Evolutionary conservation across 2,797 vertebrate genomes (phyloP), one percentile per base, ranked within the genome.

Genomic region (Gobio occitaniae): DNA sequence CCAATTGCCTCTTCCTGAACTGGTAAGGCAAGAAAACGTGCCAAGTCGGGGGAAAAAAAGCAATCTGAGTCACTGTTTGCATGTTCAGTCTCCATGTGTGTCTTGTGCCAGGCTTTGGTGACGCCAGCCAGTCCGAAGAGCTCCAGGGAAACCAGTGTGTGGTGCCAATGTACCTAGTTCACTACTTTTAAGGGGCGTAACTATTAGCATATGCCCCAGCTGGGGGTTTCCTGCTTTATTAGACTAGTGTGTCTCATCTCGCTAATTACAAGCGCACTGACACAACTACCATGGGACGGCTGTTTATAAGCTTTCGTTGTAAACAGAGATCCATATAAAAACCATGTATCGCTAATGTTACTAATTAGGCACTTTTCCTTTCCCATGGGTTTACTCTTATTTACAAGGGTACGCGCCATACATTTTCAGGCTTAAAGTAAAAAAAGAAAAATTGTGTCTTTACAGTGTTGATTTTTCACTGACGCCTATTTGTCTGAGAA

Each of bases 181-280:
- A 66, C 75, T 84, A 84, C 88, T 77, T 81, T 88, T 79, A 84
- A 16, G 77, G 72, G 86, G 54, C 79, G 70, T 92, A 91, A 91
- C 85, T 76, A 87, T 83, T 79, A 90, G 86, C 91, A 91, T 78
- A 86, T 92, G 91, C 84, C 86, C 80, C 84, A 89, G 86, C 86
- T 87, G 88, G 87, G 89, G 87, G 71, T 59, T 81, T 50, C 79
- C 50, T 32, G 17, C 66, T 89, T 82, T 88, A 84, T 83, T 80
- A 77, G 85, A 83, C 86, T 66, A 61, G 77, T 72, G 61, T 29
- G 83, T 88, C 86, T 91, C 84, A 84, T 86, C 89, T 87, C 44
- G 54, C 63, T 90, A 90, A 90, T 89, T 87, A 87, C 80, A 76
- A 59, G 76, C 71, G 74, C 29, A 76, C 82, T 83, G 86, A 89